Evolutionary conservation across 1,140 invertebrate genomes (phyloP).

Genomic region (Bombus waltoni): DNA sequence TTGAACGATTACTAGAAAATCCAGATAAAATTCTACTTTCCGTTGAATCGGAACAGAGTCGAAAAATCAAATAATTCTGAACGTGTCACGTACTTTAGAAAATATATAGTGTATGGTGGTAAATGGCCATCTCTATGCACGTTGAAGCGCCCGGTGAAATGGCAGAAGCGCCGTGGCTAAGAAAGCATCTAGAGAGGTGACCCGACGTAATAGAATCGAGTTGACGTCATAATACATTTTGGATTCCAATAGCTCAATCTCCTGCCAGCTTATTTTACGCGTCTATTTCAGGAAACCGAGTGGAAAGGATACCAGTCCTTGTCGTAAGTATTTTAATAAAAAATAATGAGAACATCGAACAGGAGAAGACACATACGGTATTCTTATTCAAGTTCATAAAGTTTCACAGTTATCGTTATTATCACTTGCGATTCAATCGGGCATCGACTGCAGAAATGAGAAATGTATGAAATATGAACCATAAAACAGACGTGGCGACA

Average conservation of each 20-base stretch:
- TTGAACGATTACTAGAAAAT: too few species aligned
- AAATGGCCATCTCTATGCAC: neutral
- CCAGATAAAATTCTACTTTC: too few species aligned
- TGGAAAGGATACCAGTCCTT: neutral
- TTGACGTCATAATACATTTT: conserved; percentile 21
- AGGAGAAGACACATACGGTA: neutral
- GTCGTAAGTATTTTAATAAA: neutral
- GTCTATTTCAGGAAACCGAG: neutral
- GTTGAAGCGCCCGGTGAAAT: neutral
- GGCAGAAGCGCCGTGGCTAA: neutral
- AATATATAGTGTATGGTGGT: neutral
- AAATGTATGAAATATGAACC: too few species aligned
- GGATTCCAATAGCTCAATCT: conserved; percentile 20
- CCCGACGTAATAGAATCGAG: neutral
- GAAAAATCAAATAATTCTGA: neutral
- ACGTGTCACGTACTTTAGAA: neutral
- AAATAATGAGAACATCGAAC: neutral
- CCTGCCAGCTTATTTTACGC: conserved; percentile 15
- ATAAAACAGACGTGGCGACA: too few species aligned
- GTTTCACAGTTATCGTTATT: neutral
- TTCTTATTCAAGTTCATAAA: neutral
- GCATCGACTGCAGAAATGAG: too few species aligned
- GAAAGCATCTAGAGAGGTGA: neutral
- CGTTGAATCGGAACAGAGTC: neutral
- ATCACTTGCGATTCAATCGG: too few species aligned